phyloP scores from a whole-genome alignment of 2,113 vertebrate genomes.

The Porphyrio hochstetteri region DNA sequence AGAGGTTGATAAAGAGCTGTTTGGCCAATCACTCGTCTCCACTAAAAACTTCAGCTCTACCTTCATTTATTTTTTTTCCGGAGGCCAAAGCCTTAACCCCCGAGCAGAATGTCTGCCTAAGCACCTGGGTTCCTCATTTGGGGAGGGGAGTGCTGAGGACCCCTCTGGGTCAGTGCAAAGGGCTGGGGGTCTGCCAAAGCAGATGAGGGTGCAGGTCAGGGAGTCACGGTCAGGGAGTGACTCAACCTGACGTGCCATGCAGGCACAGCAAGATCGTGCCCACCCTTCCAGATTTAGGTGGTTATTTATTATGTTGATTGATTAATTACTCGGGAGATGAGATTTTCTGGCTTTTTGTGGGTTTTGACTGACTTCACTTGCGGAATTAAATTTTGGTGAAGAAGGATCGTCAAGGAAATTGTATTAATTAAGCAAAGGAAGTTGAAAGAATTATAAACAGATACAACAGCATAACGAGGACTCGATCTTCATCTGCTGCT shows the following conservation, averaged over 20 bases:
- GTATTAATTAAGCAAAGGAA: background rate
- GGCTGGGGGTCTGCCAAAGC: background rate
- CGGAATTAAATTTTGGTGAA: background rate
- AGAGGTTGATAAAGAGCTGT: background rate
- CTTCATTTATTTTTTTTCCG: background rate
- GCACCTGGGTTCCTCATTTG: background rate
- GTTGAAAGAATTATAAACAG: background rate
- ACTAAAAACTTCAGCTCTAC: background rate
- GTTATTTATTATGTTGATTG: background rate
- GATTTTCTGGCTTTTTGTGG: background rate
- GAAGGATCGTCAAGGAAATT: background rate
- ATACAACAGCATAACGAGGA: background rate
- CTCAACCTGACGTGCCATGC: background rate
- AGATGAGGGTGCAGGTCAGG: background rate
- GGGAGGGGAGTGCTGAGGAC: background rate
- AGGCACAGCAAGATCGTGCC: background rate
- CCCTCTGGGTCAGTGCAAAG: background rate
- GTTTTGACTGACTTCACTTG: background rate
- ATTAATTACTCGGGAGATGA: background rate
- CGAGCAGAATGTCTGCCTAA: background rate
- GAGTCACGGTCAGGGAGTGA: background rate
- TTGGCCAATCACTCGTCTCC: background rate
- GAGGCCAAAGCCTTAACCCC: background rate
- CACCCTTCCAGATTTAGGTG: background rate
- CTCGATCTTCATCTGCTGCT: background rate